Evolutionary conservation across 2,888 invertebrate species (phyloP), one percentile per base, ranked within the genome.

Genomic region (Tiliacea aurago): DNA sequence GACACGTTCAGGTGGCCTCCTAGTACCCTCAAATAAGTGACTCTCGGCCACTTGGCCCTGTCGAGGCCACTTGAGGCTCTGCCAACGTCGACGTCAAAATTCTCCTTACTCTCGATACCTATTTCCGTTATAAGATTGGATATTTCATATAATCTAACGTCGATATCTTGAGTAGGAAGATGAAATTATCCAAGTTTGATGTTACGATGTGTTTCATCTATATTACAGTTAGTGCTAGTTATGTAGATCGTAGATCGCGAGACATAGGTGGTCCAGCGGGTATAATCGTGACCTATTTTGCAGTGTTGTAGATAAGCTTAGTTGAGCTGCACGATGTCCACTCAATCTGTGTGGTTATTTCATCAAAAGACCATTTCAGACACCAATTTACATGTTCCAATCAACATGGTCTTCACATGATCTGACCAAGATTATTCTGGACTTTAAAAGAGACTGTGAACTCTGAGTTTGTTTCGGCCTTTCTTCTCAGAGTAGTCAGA

Each of bases 1-100:
- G 90, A 91, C 91, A 92, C 90, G 91, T 90, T 91, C 93, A 93
- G 91, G 92, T 92, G 90, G 91, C 87, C 83, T 76, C 78, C 78
- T 73, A 85, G 87, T 83, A 85, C 83, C 82, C 83, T 84, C 78
- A 84, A 83, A 82, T 81, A 85, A 88, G 84, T 81, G 88, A 83
- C 87, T 86, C 86, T 84, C 84, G 85, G 86, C 87, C 86, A 88
- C 89, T 86, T 67, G 74, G 76, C 88, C 84, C 83, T 84, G 84
- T 92, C 81, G 78, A 94, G 89, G 76, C 85, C 91, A 72, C 92
- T 94, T 87, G 85, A 93, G 73, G 77, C 83, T 85, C 86, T 86
- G 90, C 87, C 90, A 86, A 91, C 90, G 89, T 87, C 86, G 90
- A 87, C 89, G 83, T 89, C 89, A 87, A 89, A 92, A 89, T 89